Base-by-base conservation (phyloP, 2,797 vertebrate genomes). In the Geotrypetes seraphini region DNA sequence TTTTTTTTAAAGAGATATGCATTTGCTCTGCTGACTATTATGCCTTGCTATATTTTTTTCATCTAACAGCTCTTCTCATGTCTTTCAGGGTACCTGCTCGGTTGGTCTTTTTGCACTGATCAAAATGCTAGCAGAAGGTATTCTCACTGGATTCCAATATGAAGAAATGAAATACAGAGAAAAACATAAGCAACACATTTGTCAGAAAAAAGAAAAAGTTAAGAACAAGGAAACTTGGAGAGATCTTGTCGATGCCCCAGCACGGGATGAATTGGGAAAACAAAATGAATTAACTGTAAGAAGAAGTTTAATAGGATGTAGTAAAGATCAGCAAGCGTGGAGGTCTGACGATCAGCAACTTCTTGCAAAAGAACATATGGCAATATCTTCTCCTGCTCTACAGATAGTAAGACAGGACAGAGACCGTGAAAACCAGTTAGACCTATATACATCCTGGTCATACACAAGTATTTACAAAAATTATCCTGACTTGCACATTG, bases 81-180 rank as follows among this genome's bases (percentile, higher is more conserved):
- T n/a, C n/a, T n/a, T n/a, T n/a, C n/a, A n/a, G n/a, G n/a, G n/a
- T n/a, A n/a, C n/a, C n/a, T n/a, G n/a, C n/a, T n/a, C n/a, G n/a
- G n/a, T n/a, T n/a, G n/a, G n/a, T n/a, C n/a, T 47, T 12, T 22
- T 33, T 24, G 10, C 35, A 12, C 20, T 53, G 39, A 37, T 24
- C 28, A 3, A 39, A 43, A 87, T 88, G 83, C 52, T 87, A 61
- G 71, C 75, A 30, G 81, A 87, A 73, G 73, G 73, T 26, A 69
- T 83, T 50, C 28, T 88, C 33, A 50, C 28, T 3, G 36, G 55
- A 8, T 24, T 84, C 10, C 7, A 68, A 5, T 85, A 79, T 45
- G 61, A 46, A 31, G 50, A 72, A 36, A 54, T 33, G 29, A 52
- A 40, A 16, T 38, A 40, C 8, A 21, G 12, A 20, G 46, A 43